phyloP scores from a whole-genome alignment of 1,140 invertebrate species.

The Mya arenaria region DNA sequence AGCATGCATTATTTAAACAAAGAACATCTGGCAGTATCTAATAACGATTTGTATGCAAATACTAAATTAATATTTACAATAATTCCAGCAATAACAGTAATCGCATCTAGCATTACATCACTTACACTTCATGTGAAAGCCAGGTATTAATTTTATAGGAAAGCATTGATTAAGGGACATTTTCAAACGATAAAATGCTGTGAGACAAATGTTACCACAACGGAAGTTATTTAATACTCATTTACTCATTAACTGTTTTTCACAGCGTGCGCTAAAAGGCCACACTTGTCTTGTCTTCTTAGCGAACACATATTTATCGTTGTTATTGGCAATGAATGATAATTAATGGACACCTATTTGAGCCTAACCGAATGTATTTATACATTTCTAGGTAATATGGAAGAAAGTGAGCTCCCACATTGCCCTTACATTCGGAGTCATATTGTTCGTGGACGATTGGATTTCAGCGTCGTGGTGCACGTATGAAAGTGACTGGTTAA shows the following conservation, averaged over 20 bases:
- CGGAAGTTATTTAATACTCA: background rate
- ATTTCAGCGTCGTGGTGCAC: slow-evolving; percentile 82
- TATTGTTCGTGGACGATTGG: slow-evolving; percentile 65
- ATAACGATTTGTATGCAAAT: no score
- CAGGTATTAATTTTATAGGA: background rate
- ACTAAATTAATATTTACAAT: no score
- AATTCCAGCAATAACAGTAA: no score
- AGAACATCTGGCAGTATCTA: no score
- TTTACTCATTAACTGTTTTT: background rate
- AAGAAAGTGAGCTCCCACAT: slow-evolving; percentile 65
- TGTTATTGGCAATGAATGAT: background rate
- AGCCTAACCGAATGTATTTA: background rate
- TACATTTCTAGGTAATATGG: slow-evolving; percentile 76
- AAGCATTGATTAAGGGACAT: background rate
- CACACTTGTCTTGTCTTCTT: background rate
- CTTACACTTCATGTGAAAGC: no score
- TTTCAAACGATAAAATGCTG: background rate
- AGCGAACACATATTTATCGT: background rate
- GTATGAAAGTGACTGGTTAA: slow-evolving; percentile 82
- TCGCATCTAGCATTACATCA: no score
- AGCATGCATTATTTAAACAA: no score
- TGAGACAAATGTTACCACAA: background rate
- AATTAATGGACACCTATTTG: no score
- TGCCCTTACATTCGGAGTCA: slow-evolving; percentile 69
- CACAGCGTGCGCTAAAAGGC: background rate